Evolutionary conservation across 2,113 vertebrate genomes (phyloP), one percentile per base, ranked within the genome.

Genomic region (Sialia sialis): DNA sequence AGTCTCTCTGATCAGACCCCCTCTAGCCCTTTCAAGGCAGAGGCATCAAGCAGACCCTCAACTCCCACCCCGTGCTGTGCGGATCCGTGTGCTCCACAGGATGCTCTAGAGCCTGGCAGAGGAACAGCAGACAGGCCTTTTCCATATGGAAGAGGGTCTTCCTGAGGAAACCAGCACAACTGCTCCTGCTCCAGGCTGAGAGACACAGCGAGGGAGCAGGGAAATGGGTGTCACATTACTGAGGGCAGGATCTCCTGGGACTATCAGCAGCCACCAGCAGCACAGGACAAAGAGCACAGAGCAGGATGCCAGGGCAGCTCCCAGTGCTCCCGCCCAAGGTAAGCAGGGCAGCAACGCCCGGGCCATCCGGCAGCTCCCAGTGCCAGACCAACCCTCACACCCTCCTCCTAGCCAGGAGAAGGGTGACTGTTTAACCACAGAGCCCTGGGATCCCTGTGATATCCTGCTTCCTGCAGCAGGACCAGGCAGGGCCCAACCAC

Each of bases 61-160:
- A 2, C 25, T 26, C 20, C 32, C 62, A 23, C 2, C 58, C 48
- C 0, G 0, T 29, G 4, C 1, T 11, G 32, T 13, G 22, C 4
- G 3, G 43, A 25, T 43, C 22, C 34, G 8, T 29, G 60, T 58
- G 56, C 60, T 51, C 36, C 86, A 56, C 1, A 0, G 41, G 52
- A 38, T 16, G 64, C 74, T 66, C 84, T 7, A 4, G 49, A 66
- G 64, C 78, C 64, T 5, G 64, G 60, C 78, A 66, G 30, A 34
- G n/a, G 32, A 48, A 39, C 78, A 63, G 56, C 54, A 32, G 12
- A 27, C 12, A 51, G 18, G 21, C 27, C 16, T 7, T 4, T 30
- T 41, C 69, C 22, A 10, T 0, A 19, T 0, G 1, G 20, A 30
- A 25, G 8, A 54, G 15, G 52, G 29, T 51, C 20, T 34, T 7